These are phyloP conservation scores for Tragopan temminckii DNA, from an alignment of 2,797 vertebrate species.

Conservation along the genomic window DNA sequence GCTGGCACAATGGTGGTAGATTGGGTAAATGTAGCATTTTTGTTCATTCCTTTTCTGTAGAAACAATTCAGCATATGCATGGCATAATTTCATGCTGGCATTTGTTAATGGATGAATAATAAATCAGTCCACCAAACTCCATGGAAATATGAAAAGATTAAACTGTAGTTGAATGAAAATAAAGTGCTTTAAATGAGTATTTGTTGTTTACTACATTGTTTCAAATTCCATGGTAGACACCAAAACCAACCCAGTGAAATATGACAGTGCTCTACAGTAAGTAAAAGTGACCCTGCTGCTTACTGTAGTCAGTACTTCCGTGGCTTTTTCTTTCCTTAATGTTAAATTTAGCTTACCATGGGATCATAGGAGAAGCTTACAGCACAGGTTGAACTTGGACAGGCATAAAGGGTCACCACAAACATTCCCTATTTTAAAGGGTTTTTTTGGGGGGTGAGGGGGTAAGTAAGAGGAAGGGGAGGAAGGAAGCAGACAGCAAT, in stretches of 20 bases:
- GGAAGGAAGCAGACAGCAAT: constrained; percentile 13
- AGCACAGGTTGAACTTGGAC: constrained; percentile 29
- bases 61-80: background rate
- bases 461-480: background rate
- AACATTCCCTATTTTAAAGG: constrained; percentile 66
- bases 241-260: constrained; percentile 29
- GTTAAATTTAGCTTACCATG: constrained; percentile 45
- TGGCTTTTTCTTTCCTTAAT: constrained; percentile 40
- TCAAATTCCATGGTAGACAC: constrained; percentile 39
- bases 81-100: constrained; percentile 10
- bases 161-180: constrained; percentile 62
- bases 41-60: background rate
- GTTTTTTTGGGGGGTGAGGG: background rate
- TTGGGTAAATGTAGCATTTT: background rate
- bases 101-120: background rate
- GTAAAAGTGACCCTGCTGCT: constrained; percentile 43
- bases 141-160: constrained; percentile 36
- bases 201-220: constrained; percentile 49
- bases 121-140: constrained; percentile 30
- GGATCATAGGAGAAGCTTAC: constrained; percentile 24
- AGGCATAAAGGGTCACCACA: constrained; percentile 53
- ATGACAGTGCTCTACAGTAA: constrained; percentile 16
- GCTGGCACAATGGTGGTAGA: background rate
- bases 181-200: constrained; percentile 77
- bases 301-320: constrained; percentile 47